phyloP scores from a whole-genome alignment of 2,797 vertebrate genomes.

The Schizopygopsis pylzovi region DNA sequence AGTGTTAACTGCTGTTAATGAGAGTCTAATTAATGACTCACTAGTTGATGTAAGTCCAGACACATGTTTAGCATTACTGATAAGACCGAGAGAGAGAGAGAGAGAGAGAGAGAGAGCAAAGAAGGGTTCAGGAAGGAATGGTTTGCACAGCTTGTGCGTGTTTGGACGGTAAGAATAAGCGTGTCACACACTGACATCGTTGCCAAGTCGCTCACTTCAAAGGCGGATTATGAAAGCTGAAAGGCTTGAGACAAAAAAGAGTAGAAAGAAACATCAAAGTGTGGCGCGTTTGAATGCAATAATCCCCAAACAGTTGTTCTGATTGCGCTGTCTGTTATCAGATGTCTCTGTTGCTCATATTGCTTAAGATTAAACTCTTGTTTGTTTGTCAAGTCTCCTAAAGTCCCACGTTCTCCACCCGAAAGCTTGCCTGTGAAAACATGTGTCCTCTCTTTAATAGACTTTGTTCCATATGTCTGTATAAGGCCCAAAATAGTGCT shows the following conservation, averaged over 20 bases:
- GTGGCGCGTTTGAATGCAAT: conserved; percentile 75
- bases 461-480: conserved; percentile 13
- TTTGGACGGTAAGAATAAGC: conserved; percentile 68
- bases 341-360: conserved; percentile 67
- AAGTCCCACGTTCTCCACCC: conserved; percentile 67
- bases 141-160: conserved; percentile 62
- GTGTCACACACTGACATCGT: conserved; percentile 78
- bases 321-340: conserved; percentile 72
- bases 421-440: conserved; percentile 26
- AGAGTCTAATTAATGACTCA: conserved; percentile 70
- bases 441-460: conserved; percentile 23
- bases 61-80: conserved; percentile 58
- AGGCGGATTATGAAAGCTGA: conserved; percentile 75
- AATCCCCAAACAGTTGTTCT: conserved; percentile 80
- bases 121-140: conserved; percentile 16
- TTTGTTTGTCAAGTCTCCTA: conserved; percentile 56
- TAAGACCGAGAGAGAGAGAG: conserved; percentile 53
- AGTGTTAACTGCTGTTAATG: conserved; percentile 71
- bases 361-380: conserved; percentile 41
- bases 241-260: conserved; percentile 69
- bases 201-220: conserved; percentile 80
- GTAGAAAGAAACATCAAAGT: conserved; percentile 76
- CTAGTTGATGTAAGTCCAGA: conserved; percentile 70
- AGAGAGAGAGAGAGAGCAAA: conserved; percentile 52
- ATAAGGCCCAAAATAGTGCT: conserved; percentile 35